Conservation (phyloP, 1,140 invertebrate genomes). For the Antheraea mylitta region DNA sequence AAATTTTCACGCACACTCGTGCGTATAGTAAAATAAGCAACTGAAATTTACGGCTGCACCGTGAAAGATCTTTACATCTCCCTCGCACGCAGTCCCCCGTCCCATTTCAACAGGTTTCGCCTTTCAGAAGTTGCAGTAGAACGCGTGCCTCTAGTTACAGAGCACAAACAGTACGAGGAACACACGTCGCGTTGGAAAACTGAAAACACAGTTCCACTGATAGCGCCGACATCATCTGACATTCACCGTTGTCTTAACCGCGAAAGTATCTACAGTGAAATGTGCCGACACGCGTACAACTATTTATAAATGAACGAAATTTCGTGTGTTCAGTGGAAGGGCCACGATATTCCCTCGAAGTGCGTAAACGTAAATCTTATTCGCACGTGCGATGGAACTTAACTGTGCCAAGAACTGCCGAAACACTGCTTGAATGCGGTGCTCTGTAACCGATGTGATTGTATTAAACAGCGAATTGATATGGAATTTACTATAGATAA, state of each 20-base stretch:
- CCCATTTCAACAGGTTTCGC: conserved; percentile 77
- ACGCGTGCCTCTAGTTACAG: conserved; percentile 72
- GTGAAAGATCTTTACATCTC: conserved; percentile 38
- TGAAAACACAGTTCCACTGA: conserved; percentile 74
- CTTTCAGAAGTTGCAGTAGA: conserved; percentile 71
- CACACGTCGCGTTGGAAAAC: conserved; percentile 70
- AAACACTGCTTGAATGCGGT: conserved; percentile 41
- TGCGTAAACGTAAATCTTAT: conserved; percentile 37
- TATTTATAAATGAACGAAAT: conserved; percentile 64
- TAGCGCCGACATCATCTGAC: conserved; percentile 67
- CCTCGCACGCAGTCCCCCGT: conserved; percentile 55
- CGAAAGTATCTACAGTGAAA: conserved; percentile 6
- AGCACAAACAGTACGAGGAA: conserved; percentile 68
- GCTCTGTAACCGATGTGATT: conserved; percentile 37
- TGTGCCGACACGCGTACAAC: conserved; percentile 45
- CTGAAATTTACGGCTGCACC: conserved; percentile 50
- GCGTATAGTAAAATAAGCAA: conserved; percentile 65
- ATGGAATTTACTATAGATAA: conserved; percentile 37
- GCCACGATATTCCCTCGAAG: conserved; percentile 28
- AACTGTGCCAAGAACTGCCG: conserved; percentile 61
- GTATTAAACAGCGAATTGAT: conserved; percentile 44
- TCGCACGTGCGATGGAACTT: conserved; percentile 57
- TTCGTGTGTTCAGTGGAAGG: conserved; percentile 44
- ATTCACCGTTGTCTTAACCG: conserved; percentile 46
- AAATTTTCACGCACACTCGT: conserved; percentile 70